Evolutionary conservation across 1,140 invertebrate genomes (phyloP).

Genomic region (Eumeta japonica): DNA sequence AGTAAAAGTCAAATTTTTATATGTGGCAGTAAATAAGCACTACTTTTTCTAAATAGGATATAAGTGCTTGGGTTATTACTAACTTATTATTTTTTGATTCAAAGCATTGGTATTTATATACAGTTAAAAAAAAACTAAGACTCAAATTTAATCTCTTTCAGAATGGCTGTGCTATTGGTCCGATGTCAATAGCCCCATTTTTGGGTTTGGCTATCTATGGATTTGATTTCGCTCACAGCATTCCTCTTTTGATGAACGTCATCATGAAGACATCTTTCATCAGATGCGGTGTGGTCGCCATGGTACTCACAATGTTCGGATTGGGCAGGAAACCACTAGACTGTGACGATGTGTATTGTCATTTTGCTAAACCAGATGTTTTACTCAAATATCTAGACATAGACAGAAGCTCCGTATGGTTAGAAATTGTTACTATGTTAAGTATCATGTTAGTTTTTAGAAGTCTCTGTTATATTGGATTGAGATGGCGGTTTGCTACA

Average conservation of each 20-base stretch:
- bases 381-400: conserved; percentile 60
- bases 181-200: conserved; percentile 62
- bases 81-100: too few species aligned
- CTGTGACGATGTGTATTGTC: conserved; percentile 62
- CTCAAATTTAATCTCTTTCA: conserved; percentile 41
- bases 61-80: too few species aligned
- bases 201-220: conserved; percentile 66
- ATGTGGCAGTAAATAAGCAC: too few species aligned
- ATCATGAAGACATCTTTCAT: conserved; percentile 65
- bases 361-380: conserved; percentile 61
- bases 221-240: conserved; percentile 64
- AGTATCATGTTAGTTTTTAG: conserved; percentile 56
- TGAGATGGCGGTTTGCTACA: conserved; percentile 57
- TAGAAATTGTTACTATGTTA: conserved; percentile 55
- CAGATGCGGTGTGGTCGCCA: conserved; percentile 61
- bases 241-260: conserved; percentile 59
- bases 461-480: conserved; percentile 55
- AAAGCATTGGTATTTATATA: too few species aligned
- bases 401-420: conserved; percentile 53
- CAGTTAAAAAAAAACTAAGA: too few species aligned
- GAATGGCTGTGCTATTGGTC: conserved; percentile 67
- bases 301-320: conserved; percentile 63
- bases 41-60: too few species aligned
- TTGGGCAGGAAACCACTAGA: conserved; percentile 58
- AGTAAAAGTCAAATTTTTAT: too few species aligned